phyloP scores from a whole-genome alignment of 2,888 invertebrate species.

The Drosophila neotestacea region DNA sequence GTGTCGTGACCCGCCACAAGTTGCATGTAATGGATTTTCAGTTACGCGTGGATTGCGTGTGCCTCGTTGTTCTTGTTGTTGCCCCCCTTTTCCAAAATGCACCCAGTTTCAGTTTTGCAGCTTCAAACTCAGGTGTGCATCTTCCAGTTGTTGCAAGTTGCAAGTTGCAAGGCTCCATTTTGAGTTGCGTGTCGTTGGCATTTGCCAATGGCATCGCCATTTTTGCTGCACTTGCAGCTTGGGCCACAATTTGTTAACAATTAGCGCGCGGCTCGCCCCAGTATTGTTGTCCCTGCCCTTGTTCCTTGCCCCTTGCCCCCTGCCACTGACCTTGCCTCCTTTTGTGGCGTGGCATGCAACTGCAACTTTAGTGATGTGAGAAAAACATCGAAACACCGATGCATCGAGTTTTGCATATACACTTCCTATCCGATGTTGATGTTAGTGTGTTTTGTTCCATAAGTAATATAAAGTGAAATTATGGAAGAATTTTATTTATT shows the following conservation, averaged over 20 bases:
- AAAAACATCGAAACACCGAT: no score
- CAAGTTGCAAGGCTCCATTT: background rate
- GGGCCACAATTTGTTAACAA: slow-evolving; percentile 77
- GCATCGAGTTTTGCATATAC: no score
- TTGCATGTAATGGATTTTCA: slow-evolving; percentile 61
- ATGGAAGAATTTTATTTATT: no score
- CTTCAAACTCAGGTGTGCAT: slow-evolving; percentile 1
- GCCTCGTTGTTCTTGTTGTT: background rate
- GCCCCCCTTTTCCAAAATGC: background rate
- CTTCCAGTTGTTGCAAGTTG: slow-evolving; percentile 6
- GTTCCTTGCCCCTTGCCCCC: background rate
- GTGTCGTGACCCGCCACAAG: slow-evolving; percentile 47
- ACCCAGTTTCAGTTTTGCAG: background rate
- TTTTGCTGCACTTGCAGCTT: slow-evolving; percentile 41
- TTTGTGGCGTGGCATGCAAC: slow-evolving; percentile 36
- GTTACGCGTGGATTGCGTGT: slow-evolving; percentile 74
- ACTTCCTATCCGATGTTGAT: no score
- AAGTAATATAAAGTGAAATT: no score
- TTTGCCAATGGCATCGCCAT: slow-evolving; percentile 11
- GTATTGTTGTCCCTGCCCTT: background rate
- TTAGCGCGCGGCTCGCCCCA: slow-evolving; percentile 54
- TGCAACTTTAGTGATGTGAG: no score
- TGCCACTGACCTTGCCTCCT: background rate
- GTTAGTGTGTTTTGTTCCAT: no score
- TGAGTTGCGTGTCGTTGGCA: slow-evolving; percentile 43